A percentile compares a stretch with the other conserved stretches of the same genome.
Evolutionary conservation across 1,140 invertebrate species (phyloP).

Genomic region (Drosophila suzukii): DNA sequence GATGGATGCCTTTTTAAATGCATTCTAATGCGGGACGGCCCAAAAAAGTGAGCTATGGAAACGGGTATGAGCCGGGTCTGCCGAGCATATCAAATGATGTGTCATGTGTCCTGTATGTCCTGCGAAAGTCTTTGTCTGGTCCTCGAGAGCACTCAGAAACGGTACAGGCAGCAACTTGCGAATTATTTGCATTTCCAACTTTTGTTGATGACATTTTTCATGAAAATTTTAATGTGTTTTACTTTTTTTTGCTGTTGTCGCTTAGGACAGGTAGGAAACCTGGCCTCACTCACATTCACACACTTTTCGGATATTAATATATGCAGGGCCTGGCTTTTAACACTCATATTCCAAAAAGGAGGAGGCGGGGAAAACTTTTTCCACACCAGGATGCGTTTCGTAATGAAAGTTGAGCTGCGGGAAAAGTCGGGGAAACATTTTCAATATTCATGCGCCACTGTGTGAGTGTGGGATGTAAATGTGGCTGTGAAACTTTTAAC

Average conservation of each 20-base stretch:
- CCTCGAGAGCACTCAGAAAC: conserved; percentile 61
- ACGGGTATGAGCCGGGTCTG: conserved; percentile 13
- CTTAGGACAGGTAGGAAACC: conserved; percentile 26
- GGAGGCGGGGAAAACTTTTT: conserved; percentile 64
- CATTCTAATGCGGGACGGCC: conserved; percentile 69
- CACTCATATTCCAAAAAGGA: conserved; percentile 49
- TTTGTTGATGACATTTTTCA: conserved; percentile 83
- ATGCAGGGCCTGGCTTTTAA: conserved; percentile 80
- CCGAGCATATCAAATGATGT: conserved; percentile 61
- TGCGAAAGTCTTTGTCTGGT: conserved; percentile 57
- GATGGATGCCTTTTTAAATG: conserved; percentile 81
- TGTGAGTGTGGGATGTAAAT: conserved; percentile 65
- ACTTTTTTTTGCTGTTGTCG: conserved; percentile 19
- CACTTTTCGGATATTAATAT: conserved; percentile 80
- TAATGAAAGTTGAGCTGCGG: conserved; percentile 68
- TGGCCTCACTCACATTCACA: conserved; percentile 26
- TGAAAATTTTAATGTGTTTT: conserved; percentile 81
- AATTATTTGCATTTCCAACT: conserved; percentile 81
- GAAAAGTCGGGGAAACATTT: conserved; percentile 54
- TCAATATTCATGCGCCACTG: conserved; percentile 74
- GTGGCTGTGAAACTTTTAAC: conserved; percentile 70
- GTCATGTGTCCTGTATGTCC: conserved; percentile 52
- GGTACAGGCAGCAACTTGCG: conserved; percentile 46
- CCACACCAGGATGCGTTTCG: conserved; percentile 69
- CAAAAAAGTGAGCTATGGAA: conserved; percentile 49